A percentile compares a stretch with the other conserved stretches of the same genome.
These are phyloP conservation scores for Pocota personata DNA, from an alignment of 2,888 invertebrate genomes.

Conservation along the genomic window DNA sequence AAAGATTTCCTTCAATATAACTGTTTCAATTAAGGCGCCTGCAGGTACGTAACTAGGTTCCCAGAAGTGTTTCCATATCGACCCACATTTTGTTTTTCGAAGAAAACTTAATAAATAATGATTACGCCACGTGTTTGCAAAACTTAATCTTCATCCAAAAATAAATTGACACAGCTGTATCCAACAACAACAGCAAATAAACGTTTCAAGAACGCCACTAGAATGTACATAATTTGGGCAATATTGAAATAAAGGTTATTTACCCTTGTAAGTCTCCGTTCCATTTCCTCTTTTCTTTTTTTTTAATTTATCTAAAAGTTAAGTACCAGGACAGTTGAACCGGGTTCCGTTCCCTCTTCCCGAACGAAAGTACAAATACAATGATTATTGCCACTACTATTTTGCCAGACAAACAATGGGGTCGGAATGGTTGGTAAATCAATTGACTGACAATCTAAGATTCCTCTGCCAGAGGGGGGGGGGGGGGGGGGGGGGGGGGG, in stretches of 20 bases:
- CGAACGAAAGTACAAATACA: constrained; percentile 26
- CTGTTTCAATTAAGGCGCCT: background rate
- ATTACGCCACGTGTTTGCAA: constrained; percentile 12
- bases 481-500: background rate
- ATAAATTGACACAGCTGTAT: background rate
- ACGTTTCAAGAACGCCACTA: background rate
- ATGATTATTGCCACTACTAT: constrained; percentile 37
- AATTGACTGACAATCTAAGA: constrained; percentile 58
- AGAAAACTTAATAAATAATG: constrained; percentile 19
- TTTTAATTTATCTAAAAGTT: constrained; percentile 46
- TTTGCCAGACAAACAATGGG: constrained; percentile 47
- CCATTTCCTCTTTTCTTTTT: background rate
- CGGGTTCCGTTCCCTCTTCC: background rate
- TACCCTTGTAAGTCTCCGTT: background rate
- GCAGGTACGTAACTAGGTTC: background rate
- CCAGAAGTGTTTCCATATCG: background rate
- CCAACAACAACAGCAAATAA: background rate
- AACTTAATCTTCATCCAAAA: background rate
- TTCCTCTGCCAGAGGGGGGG: background rate
- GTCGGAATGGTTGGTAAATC: constrained; percentile 36
- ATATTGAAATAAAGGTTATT: constrained; percentile 44
- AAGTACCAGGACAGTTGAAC: constrained; percentile 44
- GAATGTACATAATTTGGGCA: constrained; percentile 46
- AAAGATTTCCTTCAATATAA: background rate
- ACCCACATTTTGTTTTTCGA: background rate